phyloP scores from a whole-genome alignment of 2,113 vertebrate species.

The Thamnophis sirtalis region DNA sequence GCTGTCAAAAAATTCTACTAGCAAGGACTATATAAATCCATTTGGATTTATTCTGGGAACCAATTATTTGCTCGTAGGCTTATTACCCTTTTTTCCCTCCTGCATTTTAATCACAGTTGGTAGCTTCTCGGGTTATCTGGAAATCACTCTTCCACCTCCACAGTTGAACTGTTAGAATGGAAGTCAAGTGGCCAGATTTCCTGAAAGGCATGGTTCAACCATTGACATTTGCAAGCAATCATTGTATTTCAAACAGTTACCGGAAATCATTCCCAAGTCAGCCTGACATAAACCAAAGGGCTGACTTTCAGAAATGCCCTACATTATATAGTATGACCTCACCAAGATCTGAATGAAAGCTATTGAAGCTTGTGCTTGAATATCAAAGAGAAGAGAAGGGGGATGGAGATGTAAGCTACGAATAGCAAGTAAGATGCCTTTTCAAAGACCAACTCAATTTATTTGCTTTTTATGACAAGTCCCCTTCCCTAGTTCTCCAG shows the following conservation, averaged over 20 bases:
- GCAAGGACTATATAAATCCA: not conserved
- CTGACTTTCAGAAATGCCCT: slow-evolving; percentile 13
- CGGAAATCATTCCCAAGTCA: not conserved
- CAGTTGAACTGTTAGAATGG: not conserved
- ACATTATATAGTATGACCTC: not conserved
- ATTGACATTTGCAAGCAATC: not conserved
- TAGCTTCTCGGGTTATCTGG: not conserved
- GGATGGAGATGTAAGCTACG: not conserved
- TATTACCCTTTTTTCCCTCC: not conserved
- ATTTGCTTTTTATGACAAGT: slow-evolving; percentile 43
- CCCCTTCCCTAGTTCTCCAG: not conserved
- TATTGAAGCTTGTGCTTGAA: not conserved
- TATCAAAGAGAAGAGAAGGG: not conserved
- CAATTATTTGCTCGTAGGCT: not conserved
- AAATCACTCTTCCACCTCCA: not conserved
- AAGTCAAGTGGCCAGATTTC: not conserved
- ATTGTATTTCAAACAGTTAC: not conserved
- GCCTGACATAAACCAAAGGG: not conserved
- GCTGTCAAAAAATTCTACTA: not conserved
- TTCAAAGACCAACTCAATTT: slow-evolving; percentile 35
- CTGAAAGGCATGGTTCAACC: not conserved
- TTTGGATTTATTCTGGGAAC: not conserved
- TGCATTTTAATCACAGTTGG: not conserved
- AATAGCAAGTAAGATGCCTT: slow-evolving; percentile 7
- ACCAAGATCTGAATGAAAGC: slow-evolving; percentile 18